These are phyloP conservation scores for Alligator mississippiensis DNA, from an alignment of 2,113 vertebrate genomes.

Conservation along the genomic window DNA sequence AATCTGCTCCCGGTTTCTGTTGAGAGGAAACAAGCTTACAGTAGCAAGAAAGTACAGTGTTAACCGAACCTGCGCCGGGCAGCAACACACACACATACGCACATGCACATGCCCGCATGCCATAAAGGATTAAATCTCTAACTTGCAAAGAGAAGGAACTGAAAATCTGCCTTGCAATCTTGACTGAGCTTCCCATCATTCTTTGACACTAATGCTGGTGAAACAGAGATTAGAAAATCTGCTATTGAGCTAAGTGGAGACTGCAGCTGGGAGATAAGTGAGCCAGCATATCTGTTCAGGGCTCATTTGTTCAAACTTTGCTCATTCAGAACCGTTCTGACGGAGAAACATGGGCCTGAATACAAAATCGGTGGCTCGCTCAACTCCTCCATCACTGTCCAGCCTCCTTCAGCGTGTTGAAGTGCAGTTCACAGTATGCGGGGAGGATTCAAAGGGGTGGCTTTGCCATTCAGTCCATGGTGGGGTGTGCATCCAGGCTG, in stretches of 20 bases:
- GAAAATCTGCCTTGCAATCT: constrained; percentile 28
- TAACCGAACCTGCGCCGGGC: background rate
- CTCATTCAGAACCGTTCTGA: constrained; percentile 34
- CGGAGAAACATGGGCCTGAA: constrained; percentile 31
- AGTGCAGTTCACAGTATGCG: background rate
- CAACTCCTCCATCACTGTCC: background rate
- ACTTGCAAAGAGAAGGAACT: constrained; percentile 26
- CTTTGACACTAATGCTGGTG: background rate
- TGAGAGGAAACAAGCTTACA: background rate
- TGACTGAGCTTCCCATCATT: constrained; percentile 2
- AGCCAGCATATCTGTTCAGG: constrained; percentile 26
- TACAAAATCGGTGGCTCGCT: background rate
- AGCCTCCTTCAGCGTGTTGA: background rate
- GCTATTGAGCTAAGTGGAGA: background rate
- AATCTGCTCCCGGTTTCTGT: background rate
- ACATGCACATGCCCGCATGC: background rate
- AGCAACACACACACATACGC: background rate
- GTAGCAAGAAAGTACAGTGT: background rate
- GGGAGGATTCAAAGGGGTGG: background rate
- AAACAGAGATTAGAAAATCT: constrained; percentile 68
- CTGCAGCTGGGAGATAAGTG: constrained; percentile 59
- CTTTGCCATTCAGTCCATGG: background rate
- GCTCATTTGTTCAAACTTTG: constrained; percentile 48
- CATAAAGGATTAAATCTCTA: constrained; percentile 22
- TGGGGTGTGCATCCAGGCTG: background rate